Base-by-base conservation (phyloP, 2,113 vertebrate species). In the Lampris incognitus region DNA sequence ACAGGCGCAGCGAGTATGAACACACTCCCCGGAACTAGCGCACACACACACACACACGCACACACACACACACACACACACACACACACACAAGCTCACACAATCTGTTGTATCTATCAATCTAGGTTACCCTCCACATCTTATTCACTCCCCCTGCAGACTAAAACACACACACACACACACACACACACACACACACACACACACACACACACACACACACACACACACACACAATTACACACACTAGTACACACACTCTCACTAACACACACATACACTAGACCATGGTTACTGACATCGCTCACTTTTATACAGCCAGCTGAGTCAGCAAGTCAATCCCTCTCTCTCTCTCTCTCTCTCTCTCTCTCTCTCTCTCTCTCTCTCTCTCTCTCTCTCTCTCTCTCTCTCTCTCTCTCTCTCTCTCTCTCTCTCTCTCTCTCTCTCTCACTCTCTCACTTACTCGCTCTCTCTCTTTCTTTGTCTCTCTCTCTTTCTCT, bases 321-420 rank as follows among this genome's bases (percentile, higher is more conserved):
- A 52, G 76, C 86, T 85, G 74, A 91, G 75, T 92, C 88, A 90
- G 76, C 85, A 72, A 66, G 36, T 42, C 66, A 24, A 1, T 68
- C 38, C 9, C 40, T 63, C 61, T n/a, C 13, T 44, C 61, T 63
- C 40, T 63, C 40, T 24, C 60, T 44, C 40, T 46, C 41, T 44
- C 60, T 46, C 41, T 46, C 13, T 13, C 40, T 76, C 42, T 38
- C 11, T 41, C 36, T 67, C 13, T 74, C 51, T 13, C 40, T 54
- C 61, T 68, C 55, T 24, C 24, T 24, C 24, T 24, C 24, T 55
- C 13, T 63, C n/a, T 37, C 44, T 36, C 55, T 76, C 36, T 24
- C 6, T 78, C 38, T n/a, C 58, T 50, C 55, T 61, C 59, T 9
- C 65, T 11, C 6, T 79, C 60, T 24, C 44, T 70, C 87, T 87